Conservation (phyloP, 2,888 invertebrate species). For the Pachydiplax longipennis region DNA sequence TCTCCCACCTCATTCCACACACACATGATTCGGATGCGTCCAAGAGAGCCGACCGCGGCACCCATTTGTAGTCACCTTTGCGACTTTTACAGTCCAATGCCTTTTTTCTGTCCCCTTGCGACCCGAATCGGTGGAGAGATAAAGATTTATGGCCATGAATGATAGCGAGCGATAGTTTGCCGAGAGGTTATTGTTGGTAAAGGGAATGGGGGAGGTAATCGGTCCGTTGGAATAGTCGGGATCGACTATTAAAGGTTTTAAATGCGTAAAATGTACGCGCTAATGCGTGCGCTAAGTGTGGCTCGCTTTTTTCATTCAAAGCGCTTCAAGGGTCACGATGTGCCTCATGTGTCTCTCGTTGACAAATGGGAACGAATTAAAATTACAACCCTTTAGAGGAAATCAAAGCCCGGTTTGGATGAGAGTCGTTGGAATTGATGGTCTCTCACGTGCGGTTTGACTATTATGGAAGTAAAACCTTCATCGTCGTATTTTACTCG, state of each 20-base stretch:
- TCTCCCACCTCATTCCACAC: not conserved
- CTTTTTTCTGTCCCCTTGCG: not conserved
- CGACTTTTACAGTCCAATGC: not conserved
- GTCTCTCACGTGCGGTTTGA: not conserved
- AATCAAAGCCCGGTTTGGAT: not conserved
- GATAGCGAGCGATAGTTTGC: not conserved
- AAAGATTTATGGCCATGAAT: not conserved
- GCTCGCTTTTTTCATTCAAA: not conserved
- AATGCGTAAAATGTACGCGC: not conserved
- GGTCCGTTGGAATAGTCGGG: not conserved
- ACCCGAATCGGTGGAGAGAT: not conserved
- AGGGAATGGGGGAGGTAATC: not conserved
- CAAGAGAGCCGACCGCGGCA: not conserved
- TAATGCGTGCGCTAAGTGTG: not conserved
- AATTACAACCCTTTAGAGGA: not conserved
- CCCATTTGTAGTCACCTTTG: not conserved
- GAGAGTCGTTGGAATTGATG: not conserved
- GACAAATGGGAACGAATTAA: not conserved
- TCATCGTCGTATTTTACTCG: no score
- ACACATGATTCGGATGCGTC: not conserved
- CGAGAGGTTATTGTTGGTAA: not conserved
- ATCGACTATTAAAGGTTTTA: not conserved
- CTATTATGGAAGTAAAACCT: no score
- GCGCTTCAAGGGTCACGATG: not conserved
- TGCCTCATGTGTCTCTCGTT: not conserved